Evolutionary conservation across 2,888 invertebrate species (phyloP).

Genomic region (Stramonita haemastoma): DNA sequence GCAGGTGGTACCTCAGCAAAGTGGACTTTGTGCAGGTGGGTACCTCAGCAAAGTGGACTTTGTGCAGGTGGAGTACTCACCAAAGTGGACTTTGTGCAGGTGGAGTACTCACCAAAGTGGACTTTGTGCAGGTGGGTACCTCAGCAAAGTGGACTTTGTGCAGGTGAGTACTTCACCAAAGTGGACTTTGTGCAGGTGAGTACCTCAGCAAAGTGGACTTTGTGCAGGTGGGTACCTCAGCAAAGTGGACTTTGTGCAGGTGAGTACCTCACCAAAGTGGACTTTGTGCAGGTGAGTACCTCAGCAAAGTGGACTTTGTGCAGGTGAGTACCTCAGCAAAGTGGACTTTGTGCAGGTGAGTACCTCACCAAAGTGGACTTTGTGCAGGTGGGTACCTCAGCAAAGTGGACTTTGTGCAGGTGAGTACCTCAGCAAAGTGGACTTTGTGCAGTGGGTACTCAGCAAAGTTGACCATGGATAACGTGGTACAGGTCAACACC

Average conservation of each 20-base stretch:
- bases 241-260: constrained; percentile 76
- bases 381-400: constrained; percentile 50
- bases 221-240: constrained; percentile 50
- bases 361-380: constrained; percentile 75
- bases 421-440: background rate
- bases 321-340: background rate
- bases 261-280: constrained; percentile 55
- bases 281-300: constrained; percentile 67
- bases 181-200: constrained; percentile 73
- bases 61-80: constrained; percentile 51
- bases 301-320: constrained; percentile 77
- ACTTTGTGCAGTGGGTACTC: too few relatives aligned
- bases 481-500: too few relatives aligned
- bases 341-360: constrained; percentile 73
- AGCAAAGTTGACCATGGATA: too few relatives aligned
- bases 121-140: constrained; percentile 67
- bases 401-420: constrained; percentile 76
- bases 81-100: constrained; percentile 75
- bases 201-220: constrained; percentile 75
- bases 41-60: constrained; percentile 75
- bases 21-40: constrained; percentile 73
- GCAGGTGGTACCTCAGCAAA: background rate
- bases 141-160: constrained; percentile 77
- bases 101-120: constrained; percentile 55
- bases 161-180: background rate